Evolutionary conservation across 2,113 vertebrate genomes (phyloP).

Genomic region (Cisticola juncidis): DNA sequence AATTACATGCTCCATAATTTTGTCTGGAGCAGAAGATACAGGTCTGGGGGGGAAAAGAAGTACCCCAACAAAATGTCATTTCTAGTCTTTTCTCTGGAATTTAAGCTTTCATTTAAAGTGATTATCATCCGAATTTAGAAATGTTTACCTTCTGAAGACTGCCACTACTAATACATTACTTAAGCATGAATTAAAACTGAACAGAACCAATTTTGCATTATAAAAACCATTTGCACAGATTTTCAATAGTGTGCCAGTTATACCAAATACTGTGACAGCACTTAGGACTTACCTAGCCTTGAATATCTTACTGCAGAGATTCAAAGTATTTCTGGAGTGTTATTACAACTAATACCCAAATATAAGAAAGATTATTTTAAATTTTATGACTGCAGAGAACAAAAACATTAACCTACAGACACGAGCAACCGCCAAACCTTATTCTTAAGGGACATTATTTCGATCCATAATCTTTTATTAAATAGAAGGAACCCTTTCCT

Average conservation of each 20-base stretch:
- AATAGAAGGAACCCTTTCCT: neutral
- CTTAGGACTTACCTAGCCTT: neutral
- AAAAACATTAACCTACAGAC: neutral
- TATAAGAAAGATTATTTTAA: neutral
- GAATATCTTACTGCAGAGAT: neutral
- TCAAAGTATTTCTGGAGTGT: neutral
- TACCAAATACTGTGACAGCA: neutral
- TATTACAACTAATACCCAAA: neutral
- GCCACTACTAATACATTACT: neutral
- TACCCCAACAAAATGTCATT: neutral
- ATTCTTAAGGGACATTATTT: neutral
- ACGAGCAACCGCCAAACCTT: neutral
- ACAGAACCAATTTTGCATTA: neutral
- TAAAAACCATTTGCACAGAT: neutral
- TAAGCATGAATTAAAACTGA: neutral
- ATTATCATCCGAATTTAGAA: neutral
- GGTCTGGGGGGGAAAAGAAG: rapidly evolving
- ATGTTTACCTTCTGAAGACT: neutral
- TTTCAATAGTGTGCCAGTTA: neutral
- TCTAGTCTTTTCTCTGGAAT: neutral
- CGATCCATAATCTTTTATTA: neutral
- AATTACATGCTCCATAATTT: rapidly evolving
- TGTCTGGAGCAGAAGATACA: neutral
- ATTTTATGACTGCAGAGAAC: neutral
- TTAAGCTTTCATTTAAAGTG: neutral